Percentiles rank a stretch among this genome's conserved stretches.
phyloP scores from a whole-genome alignment of 2,113 vertebrate species.

The Recurvirostra avosetta region DNA sequence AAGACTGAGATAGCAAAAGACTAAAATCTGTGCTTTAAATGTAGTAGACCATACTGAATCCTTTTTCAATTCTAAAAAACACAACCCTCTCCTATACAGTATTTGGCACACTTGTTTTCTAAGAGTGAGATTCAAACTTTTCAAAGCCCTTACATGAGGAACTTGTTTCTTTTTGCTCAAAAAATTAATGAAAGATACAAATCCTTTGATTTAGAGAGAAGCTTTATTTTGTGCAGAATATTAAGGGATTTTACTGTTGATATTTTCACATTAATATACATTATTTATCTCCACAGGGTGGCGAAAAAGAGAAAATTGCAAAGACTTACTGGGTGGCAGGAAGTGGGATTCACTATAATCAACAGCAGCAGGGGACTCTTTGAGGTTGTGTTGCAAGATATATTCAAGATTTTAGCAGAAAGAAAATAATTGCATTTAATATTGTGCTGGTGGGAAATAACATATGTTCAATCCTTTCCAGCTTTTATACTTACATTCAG shows the following conservation, averaged over 20 bases:
- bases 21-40: not conserved
- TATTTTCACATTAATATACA: slow-evolving; percentile 67
- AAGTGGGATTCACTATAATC: slow-evolving; percentile 64
- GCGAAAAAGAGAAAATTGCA: slow-evolving; percentile 68
- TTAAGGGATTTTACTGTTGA: slow-evolving; percentile 59
- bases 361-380: slow-evolving; percentile 61
- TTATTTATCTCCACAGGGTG: slow-evolving; percentile 67
- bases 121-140: slow-evolving; percentile 40
- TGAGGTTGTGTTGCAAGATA: slow-evolving; percentile 58
- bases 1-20: not conserved
- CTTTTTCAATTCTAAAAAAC: not conserved
- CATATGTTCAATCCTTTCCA: slow-evolving; percentile 52
- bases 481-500: slow-evolving; percentile 41
- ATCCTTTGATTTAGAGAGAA: slow-evolving; percentile 54
- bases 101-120: slow-evolving; percentile 24
- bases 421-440: slow-evolving; percentile 68
- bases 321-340: slow-evolving; percentile 62
- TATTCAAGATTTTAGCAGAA: slow-evolving; percentile 64
- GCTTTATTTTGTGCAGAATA: slow-evolving; percentile 56
- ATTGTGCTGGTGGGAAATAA: slow-evolving; percentile 42
- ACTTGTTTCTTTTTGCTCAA: slow-evolving; percentile 30
- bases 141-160: slow-evolving; percentile 29
- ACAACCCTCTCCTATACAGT: not conserved
- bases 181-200: slow-evolving; percentile 42
- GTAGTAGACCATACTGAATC: not conserved